phyloP scores from a whole-genome alignment of 2,888 invertebrate genomes.

The Tenodera sinensis region DNA sequence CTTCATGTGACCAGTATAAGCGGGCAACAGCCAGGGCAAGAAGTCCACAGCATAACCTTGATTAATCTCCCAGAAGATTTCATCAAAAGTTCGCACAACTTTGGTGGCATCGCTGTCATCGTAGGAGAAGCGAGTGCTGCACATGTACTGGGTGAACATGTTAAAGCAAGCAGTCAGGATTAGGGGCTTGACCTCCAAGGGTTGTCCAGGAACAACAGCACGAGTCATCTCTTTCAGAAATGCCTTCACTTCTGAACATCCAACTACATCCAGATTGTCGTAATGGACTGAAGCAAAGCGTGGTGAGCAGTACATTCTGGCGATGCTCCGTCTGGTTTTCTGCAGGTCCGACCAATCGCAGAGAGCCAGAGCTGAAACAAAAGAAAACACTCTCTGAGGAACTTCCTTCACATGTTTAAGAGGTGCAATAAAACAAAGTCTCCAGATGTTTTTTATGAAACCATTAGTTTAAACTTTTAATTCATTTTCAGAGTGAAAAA shows the following conservation, averaged over 20 bases:
- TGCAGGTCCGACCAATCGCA: slow-evolving; percentile 87
- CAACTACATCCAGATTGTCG: slow-evolving; percentile 67
- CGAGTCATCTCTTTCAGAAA: slow-evolving; percentile 56
- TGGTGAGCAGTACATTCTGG: slow-evolving; percentile 76
- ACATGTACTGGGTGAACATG: slow-evolving; percentile 85
- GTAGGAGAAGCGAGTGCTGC: slow-evolving; percentile 61
- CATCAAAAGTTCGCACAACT: slow-evolving; percentile 71
- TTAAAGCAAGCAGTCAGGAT: slow-evolving; percentile 74
- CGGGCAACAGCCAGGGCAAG: slow-evolving; percentile 73
- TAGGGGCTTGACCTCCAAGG: slow-evolving; percentile 62
- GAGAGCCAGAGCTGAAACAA: slow-evolving; percentile 71
- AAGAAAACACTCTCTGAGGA: slow-evolving; percentile 34
- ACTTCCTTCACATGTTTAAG: neutral
- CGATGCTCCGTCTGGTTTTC: slow-evolving; percentile 70
- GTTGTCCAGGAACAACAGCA: slow-evolving; percentile 26
- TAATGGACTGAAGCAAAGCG: slow-evolving; percentile 69
- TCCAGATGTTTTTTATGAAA: no score
- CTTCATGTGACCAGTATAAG: slow-evolving; percentile 65
- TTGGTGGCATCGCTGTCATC: slow-evolving; percentile 64
- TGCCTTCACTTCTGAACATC: slow-evolving; percentile 60
- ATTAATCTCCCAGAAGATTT: slow-evolving; percentile 89
- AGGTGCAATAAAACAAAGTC: neutral
- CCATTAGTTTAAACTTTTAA: no score
- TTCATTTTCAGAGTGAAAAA: no score
- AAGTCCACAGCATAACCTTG: slow-evolving; percentile 80